Evolutionary conservation across 2,888 invertebrate species (phyloP), one percentile per base, ranked within the genome.

Genomic region (Lithosia quadra): DNA sequence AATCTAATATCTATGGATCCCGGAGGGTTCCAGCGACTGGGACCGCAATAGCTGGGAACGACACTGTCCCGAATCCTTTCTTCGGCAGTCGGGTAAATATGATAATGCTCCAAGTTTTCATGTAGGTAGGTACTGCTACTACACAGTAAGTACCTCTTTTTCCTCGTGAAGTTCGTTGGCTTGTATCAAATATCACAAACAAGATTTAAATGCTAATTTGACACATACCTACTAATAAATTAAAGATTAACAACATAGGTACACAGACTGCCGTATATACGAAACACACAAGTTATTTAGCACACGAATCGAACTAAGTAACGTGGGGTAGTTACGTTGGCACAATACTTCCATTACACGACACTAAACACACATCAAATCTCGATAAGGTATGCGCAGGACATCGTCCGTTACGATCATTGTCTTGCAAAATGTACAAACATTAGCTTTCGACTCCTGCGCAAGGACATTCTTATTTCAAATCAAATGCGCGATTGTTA

Each of bases 381-480:
- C 74, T 69, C 55, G 74, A 84, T 89, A 84, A 67, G 70, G 76
- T 88, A 91, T 93, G 90, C 92, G 70, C 78, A 80, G 83, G 80
- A 84, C 90, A 89, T 88, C 86, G 81, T 59, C 77, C 75, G 87
- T 89, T 90, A 88, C 90, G 87, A 84, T 78, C 81, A 83, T 80
- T 82, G 82, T 85, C 86, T 92, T 93, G 91, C 93, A 89, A 91
- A 91, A 92, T 84, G 84, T 84, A 85, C 80, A 65, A 77, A 78
- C 77, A 82, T 86, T 81, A 84, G 85, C 87, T 86, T 86, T 85
- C 86, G 79, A 83, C 80, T 80, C 76, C 76, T 80, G 83, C 88
- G 90, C 92, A 92, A 93, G 92, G 92, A 92, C 91, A 88, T 88
- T 86, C 71, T 82, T 79, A 77, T 79, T 81, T 85, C 82, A 80